phyloP scores from a whole-genome alignment of 2,797 vertebrate species.

The Acrossocheilus wenchowensis region DNA sequence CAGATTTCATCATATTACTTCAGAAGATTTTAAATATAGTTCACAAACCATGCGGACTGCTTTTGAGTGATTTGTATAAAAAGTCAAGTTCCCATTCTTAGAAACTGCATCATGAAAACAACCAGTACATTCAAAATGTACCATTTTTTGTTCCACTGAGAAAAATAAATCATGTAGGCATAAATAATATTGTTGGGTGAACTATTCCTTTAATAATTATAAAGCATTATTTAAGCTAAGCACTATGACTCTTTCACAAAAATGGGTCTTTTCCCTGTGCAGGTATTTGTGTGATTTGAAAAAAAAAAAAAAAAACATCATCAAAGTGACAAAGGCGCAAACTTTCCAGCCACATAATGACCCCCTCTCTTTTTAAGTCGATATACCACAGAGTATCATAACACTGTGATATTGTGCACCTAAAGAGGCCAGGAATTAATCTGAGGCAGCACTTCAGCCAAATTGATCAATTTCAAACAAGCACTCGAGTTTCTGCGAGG shows the following conservation, averaged over 20 bases:
- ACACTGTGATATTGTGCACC: slow-evolving; percentile 32
- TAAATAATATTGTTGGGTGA: background rate
- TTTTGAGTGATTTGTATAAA: background rate
- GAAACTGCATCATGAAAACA: background rate
- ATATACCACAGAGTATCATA: slow-evolving; percentile 11
- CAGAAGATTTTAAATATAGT: background rate
- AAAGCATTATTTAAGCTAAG: background rate
- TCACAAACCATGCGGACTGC: background rate
- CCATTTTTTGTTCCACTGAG: background rate
- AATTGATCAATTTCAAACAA: slow-evolving; percentile 49
- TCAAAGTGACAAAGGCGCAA: background rate
- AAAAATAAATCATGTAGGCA: background rate
- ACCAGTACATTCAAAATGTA: background rate
- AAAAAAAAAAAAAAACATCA: background rate
- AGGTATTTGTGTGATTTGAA: background rate
- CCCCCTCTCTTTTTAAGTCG: slow-evolving; percentile 8
- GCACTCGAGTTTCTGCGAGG: slow-evolving; percentile 35
- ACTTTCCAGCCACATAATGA: slow-evolving; percentile 8
- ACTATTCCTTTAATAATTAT: background rate
- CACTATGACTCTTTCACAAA: background rate
- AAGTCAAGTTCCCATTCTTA: background rate
- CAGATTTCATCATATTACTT: background rate
- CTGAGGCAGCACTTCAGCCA: slow-evolving; percentile 42
- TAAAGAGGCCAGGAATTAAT: slow-evolving; percentile 39
- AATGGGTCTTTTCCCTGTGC: background rate